These are phyloP conservation scores for Xiphophorus hellerii DNA, from an alignment of 2,113 vertebrate species.

Conservation along the genomic window DNA sequence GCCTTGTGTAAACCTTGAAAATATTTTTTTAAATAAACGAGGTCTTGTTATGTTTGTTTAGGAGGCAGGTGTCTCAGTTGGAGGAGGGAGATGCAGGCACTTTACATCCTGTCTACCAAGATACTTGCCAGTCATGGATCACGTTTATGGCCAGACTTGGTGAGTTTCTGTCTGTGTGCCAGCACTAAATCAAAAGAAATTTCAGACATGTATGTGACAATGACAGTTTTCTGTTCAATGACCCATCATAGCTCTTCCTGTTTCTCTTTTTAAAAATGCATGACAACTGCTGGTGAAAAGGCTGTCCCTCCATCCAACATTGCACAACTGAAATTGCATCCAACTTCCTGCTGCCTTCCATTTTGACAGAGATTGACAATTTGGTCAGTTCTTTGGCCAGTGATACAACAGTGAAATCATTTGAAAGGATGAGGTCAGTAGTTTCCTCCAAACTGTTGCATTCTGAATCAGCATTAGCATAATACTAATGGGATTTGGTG, in stretches of 20 bases:
- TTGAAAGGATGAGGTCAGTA: constrained; percentile 87
- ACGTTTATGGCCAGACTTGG: constrained; percentile 87
- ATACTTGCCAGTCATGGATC: constrained; percentile 86
- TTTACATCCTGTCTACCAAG: constrained; percentile 85
- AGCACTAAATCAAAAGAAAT: background rate
- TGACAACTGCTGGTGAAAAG: constrained; percentile 64
- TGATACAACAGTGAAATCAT: constrained; percentile 92
- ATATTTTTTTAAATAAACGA: background rate
- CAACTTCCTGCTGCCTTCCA: constrained; percentile 90
- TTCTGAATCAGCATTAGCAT: background rate
- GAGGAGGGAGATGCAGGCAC: constrained; percentile 91
- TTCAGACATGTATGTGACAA: background rate
- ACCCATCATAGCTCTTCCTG: background rate
- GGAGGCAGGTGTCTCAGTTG: constrained; percentile 86
- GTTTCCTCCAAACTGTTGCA: background rate
- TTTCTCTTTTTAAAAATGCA: background rate
- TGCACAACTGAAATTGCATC: constrained; percentile 88
- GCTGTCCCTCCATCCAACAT: constrained; percentile 91
- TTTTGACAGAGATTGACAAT: constrained; percentile 88
- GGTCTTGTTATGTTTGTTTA: constrained; percentile 55
- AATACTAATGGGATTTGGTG: no score
- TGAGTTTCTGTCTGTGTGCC: constrained; percentile 47
- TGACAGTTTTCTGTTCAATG: background rate
- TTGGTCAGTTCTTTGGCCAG: constrained; percentile 89
- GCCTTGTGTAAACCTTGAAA: background rate